phyloP scores from a whole-genome alignment of 2,797 vertebrate genomes.

The Brachymystax lenok region DNA sequence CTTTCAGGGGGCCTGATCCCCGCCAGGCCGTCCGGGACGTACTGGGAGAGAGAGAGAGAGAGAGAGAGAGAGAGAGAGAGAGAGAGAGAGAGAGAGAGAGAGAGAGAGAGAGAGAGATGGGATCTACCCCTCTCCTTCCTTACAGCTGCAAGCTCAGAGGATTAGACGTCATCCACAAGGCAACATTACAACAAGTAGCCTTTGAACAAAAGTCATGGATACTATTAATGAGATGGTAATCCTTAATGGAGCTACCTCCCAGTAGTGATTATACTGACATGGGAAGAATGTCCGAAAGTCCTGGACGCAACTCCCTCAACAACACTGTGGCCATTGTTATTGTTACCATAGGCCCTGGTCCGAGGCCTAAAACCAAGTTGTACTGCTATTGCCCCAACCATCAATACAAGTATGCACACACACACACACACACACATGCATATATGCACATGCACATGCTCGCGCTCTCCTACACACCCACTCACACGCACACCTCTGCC shows the following conservation, averaged over 20 bases:
- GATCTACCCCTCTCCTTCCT: conserved; percentile 76
- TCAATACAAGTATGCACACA: conserved; percentile 9
- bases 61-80: conserved; percentile 38
- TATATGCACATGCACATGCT: conserved; percentile 38
- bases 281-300: conserved; percentile 98
- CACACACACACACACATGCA: conserved; percentile 14
- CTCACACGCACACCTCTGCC: conserved; percentile 67
- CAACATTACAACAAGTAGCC: conserved; percentile 99
- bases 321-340: conserved; percentile 97
- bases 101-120: conserved; percentile 50
- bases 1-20: conserved; percentile 93
- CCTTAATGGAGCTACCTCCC: conserved; percentile 99
- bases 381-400: conserved; percentile 87
- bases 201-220: conserved; percentile 99
- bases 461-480: background rate
- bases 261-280: conserved; percentile 99
- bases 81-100: conserved; percentile 49
- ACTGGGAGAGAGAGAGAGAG: conserved; percentile 56
- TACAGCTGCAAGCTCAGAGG: conserved; percentile 99
- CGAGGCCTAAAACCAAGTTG: conserved; percentile 93
- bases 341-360: conserved; percentile 73
- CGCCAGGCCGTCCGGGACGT: conserved; percentile 68
- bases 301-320: conserved; percentile 87
- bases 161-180: conserved; percentile 99
- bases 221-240: conserved; percentile 99